phyloP scores from a whole-genome alignment of 23 tunicate genomes.

The Ciona savignyi region DNA sequence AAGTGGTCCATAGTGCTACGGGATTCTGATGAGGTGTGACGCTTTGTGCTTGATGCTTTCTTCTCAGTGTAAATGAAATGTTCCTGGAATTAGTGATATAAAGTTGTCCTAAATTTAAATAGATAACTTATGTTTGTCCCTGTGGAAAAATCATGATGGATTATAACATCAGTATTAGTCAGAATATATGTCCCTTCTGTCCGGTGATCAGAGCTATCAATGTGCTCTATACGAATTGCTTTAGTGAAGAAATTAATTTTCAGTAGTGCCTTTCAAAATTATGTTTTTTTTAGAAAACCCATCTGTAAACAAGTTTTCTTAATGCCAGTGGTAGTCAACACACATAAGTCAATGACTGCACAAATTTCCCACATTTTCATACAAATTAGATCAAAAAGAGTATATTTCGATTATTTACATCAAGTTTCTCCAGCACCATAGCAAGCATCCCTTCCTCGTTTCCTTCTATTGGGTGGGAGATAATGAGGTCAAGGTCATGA shows the following conservation, averaged over 20 bases:
- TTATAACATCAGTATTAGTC: too few species aligned
- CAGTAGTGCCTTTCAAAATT: too few species aligned
- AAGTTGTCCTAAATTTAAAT: neutral
- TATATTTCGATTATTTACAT: constrained; percentile 5
- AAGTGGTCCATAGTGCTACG: constrained; percentile 57
- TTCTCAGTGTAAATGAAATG: constrained; percentile 52
- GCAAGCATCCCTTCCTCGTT: constrained; percentile 35
- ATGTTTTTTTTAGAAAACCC: too few species aligned
- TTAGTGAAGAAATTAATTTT: too few species aligned
- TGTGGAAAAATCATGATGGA: too few species aligned
- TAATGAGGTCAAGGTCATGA: constrained; percentile 73
- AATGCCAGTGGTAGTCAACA: neutral
- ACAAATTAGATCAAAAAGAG: neutral
- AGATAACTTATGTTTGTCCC: too few species aligned
- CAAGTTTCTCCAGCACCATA: constrained; percentile 25
- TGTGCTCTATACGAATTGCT: too few species aligned
- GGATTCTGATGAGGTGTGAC: neutral
- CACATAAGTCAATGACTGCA: neutral
- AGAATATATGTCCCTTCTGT: too few species aligned
- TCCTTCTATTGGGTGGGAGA: constrained; percentile 33
- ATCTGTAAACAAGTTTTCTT: too few species aligned
- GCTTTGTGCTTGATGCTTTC: constrained; percentile 22
- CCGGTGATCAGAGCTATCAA: too few species aligned
- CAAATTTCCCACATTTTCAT: neutral
- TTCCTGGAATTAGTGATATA: constrained; percentile 13